These are phyloP conservation scores for Cryptomyrus ogoouensis DNA, from an alignment of 2,113 vertebrate species.

Conservation along the genomic window DNA sequence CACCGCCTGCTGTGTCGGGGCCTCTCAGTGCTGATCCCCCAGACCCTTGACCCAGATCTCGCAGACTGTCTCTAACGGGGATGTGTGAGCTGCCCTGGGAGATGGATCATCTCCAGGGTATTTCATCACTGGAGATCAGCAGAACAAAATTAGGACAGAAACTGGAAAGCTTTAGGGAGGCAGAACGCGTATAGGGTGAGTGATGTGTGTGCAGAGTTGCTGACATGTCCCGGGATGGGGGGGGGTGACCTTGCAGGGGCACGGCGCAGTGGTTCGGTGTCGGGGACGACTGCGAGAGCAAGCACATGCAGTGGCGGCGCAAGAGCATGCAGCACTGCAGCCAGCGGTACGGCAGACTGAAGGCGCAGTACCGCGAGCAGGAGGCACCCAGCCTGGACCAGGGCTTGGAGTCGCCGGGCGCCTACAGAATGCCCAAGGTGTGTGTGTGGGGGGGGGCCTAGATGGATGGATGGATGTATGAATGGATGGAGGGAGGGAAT, in stretches of 20 bases:
- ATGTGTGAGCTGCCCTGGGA: neutral
- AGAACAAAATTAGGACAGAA: neutral
- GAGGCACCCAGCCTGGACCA: constrained; percentile 77
- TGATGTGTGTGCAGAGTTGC: neutral
- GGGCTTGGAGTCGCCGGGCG: constrained; percentile 71
- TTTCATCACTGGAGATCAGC: neutral
- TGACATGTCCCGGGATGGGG: neutral
- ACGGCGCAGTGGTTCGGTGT: constrained; percentile 92
- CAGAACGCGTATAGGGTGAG: neutral
- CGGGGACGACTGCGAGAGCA: constrained; percentile 75
- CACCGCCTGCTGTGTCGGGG: neutral
- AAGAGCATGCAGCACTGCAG: constrained; percentile 90
- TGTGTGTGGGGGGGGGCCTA: neutral
- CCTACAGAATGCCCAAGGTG: constrained; percentile 83
- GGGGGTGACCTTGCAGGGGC: constrained; percentile 53
- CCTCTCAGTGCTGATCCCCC: neutral
- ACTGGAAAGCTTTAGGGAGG: neutral
- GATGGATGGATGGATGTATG: neutral
- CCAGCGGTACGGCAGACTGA: constrained; percentile 84
- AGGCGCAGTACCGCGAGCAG: constrained; percentile 79
- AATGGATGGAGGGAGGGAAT: neutral
- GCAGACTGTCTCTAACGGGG: neutral
- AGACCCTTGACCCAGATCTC: neutral
- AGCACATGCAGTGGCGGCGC: constrained; percentile 85
- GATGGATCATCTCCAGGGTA: neutral